Evolutionary conservation across 2,113 vertebrate species (phyloP), one percentile per base, ranked within the genome.

Genomic region (Periophthalmodon schlosseri): DNA sequence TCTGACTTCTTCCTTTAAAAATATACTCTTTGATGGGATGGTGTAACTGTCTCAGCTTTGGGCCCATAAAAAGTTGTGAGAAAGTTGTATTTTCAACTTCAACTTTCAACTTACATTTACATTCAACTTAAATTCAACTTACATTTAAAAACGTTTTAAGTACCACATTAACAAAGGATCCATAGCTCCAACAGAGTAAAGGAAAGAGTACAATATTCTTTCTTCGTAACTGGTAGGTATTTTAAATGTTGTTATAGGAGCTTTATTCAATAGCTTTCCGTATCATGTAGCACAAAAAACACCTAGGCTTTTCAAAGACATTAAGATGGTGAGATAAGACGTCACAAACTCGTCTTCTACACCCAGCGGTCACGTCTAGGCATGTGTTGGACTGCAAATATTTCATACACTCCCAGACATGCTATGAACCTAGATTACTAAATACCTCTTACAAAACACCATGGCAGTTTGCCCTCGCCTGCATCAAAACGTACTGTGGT

Each of bases 371-470:
- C 89, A 89, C 78, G 91, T 91, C 79, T 69, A 66, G 88, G 90
- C 91, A 88, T 90, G 91, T 66, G 78, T 5, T 0, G 3, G 69
- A 70, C 80, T 75, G 72, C 2, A 91, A 84, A 72, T 85, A 87
- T 87, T 79, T 72, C 11, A 79, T 70, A 70, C 79, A 54, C 77
- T 71, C 78, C 70, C 76, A 46, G 75, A 83, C 84, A 82, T 14
- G 79, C 69, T 16, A 68, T 23, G 7, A 79, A 75, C 28, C 14
- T 0, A 20, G 28, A 69, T 75, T 65, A 68, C 52, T 52, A 79
- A 83, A 81, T 2, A 11, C 9, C 20, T 23, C 63, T 60, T n/a
- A 69, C 4, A 50, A 44, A 74, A 64, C 39, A 4, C 24, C 72
- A 21, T 28, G 57, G 57, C 1, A 15, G 57, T 11, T 23, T 15